Evolutionary conservation across 2,888 invertebrate species (phyloP).

Genomic region (Hecatera dysodea): DNA sequence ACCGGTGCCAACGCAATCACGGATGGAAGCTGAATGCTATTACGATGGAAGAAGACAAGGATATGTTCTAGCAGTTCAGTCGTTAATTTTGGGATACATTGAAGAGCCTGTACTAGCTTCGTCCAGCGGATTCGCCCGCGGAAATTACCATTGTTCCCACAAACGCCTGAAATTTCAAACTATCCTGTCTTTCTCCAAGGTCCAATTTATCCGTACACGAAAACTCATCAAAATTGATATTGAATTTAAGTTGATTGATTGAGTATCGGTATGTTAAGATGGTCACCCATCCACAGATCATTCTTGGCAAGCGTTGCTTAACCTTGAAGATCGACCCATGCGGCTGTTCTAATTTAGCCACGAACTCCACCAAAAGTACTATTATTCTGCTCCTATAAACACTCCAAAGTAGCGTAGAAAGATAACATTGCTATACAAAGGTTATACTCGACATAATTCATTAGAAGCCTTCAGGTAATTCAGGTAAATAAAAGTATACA

Average conservation of each 20-base stretch:
- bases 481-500: slow-evolving; percentile 16
- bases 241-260: no score
- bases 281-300: no score
- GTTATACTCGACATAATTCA: slow-evolving; percentile 10
- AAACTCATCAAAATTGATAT: neutral
- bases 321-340: no score
- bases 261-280: no score
- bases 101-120: neutral
- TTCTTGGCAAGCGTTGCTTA: no score
- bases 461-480: neutral
- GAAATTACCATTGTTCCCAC: no score
- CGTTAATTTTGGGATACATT: neutral
- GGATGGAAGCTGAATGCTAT: slow-evolving; percentile 31
- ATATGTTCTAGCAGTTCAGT: neutral
- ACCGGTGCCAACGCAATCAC: slow-evolving; percentile 44
- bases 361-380: neutral
- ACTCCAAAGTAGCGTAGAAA: neutral
- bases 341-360: no score
- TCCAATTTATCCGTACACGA: neutral
- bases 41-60: slow-evolving; percentile 13
- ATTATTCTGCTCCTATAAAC: slow-evolving; percentile 6
- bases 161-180: no score
- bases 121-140: no score
- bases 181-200: no score
- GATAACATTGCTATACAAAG: slow-evolving; percentile 1